Evolutionary conservation across 2,797 vertebrate species (phyloP).

Genomic region (Eulemur mongoz): DNA sequence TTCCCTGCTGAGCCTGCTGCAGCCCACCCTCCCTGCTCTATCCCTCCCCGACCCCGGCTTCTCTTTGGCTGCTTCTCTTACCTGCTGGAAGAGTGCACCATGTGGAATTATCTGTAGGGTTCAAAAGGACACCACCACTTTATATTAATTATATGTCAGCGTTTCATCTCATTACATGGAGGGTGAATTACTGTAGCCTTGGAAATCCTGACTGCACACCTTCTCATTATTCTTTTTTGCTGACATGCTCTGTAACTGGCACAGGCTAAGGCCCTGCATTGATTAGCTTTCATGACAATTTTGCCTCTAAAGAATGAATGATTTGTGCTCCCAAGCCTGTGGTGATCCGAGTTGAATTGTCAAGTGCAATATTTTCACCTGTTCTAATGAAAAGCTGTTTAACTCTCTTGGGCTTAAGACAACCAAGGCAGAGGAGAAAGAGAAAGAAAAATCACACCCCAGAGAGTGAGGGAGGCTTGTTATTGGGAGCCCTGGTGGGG

Average conservation of each 20-base stretch:
- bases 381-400: not conserved
- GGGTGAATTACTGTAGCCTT: not conserved
- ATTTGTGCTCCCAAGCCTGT: not conserved
- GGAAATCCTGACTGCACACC: not conserved
- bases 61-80: not conserved
- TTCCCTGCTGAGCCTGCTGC: not conserved
- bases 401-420: not conserved
- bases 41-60: not conserved
- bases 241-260: not conserved
- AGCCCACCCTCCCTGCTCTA: no score
- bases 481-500: not conserved
- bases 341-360: not conserved
- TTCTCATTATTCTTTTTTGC: not conserved
- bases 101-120: not conserved
- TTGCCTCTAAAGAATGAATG: not conserved
- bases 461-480: accelerated
- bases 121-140: not conserved
- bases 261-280: not conserved
- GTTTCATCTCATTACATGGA: not conserved
- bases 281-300: not conserved
- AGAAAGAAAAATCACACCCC: not conserved
- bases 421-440: not conserved
- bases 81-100: accelerated
- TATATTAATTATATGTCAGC: not conserved
- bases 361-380: not conserved